phyloP scores from a whole-genome alignment of 2,888 invertebrate genomes.

The Hymenopus coronatus region DNA sequence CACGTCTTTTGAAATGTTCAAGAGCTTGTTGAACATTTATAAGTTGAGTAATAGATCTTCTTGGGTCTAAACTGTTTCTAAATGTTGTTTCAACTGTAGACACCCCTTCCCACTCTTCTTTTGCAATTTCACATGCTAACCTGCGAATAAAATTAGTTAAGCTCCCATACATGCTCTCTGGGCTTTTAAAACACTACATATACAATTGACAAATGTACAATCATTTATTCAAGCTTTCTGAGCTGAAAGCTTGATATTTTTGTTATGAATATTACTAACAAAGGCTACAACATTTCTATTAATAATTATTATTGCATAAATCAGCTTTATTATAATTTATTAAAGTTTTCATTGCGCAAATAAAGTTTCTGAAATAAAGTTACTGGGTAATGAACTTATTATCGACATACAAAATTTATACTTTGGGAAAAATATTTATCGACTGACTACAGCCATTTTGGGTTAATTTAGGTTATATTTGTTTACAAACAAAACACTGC shows the following conservation, averaged over 20 bases:
- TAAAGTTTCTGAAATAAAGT: neutral
- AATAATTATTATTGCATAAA: too few relatives aligned
- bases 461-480: neutral
- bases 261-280: too few relatives aligned
- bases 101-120: constrained; percentile 29
- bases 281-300: too few relatives aligned
- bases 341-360: too few relatives aligned
- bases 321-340: too few relatives aligned
- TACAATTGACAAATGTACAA: too few relatives aligned
- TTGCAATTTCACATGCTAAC: constrained; percentile 24
- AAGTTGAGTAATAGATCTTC: constrained; percentile 10
- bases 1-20: constrained; percentile 21
- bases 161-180: too few relatives aligned
- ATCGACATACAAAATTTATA: neutral
- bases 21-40: constrained; percentile 28
- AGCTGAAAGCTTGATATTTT: too few relatives aligned
- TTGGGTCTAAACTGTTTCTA: constrained; percentile 12
- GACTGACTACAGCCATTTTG: neutral
- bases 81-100: constrained; percentile 28
- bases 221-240: too few relatives aligned
- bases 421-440: neutral
- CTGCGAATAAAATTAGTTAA: neutral
- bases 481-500: neutral
- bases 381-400: neutral
- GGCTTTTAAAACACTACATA: too few relatives aligned